These are phyloP conservation scores for Petromus typicus DNA, from an alignment of 2,113 vertebrate genomes.

Conservation along the genomic window DNA sequence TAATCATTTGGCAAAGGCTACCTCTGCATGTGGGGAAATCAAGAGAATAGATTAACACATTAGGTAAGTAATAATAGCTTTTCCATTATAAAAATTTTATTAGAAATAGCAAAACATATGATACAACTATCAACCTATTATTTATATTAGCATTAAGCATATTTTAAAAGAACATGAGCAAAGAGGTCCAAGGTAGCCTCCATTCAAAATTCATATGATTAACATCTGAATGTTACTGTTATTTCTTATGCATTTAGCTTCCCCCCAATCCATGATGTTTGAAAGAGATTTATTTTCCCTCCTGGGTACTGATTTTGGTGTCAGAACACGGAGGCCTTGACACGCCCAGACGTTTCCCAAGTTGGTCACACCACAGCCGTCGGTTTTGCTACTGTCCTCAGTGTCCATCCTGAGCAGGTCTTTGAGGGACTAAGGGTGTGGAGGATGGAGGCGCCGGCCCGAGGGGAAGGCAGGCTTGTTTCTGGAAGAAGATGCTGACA, in stretches of 20 bases:
- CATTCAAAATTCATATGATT: background rate
- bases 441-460: background rate
- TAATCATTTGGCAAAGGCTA: slow-evolving; percentile 72
- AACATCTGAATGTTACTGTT: background rate
- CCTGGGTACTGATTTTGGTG: background rate
- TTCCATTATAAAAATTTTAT: slow-evolving; percentile 78
- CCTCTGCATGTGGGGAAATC: slow-evolving; percentile 67
- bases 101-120: slow-evolving; percentile 67
- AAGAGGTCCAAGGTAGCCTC: background rate
- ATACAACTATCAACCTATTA: slow-evolving; percentile 44
- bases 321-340: slow-evolving; percentile 43
- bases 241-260: background rate
- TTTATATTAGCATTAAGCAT: slow-evolving; percentile 67
- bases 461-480: accelerated
- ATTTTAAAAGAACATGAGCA: slow-evolving; percentile 26
- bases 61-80: slow-evolving; percentile 73
- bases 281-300: background rate
- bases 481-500: background rate
- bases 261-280: background rate
- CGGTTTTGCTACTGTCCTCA: background rate
- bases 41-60: slow-evolving; percentile 71
- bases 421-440: background rate
- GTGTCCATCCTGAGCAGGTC: background rate
- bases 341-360: background rate
- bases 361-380: background rate